Evolutionary conservation across 2,888 invertebrate genomes (phyloP).

Genomic region (Didymodactylos carnosus): DNA sequence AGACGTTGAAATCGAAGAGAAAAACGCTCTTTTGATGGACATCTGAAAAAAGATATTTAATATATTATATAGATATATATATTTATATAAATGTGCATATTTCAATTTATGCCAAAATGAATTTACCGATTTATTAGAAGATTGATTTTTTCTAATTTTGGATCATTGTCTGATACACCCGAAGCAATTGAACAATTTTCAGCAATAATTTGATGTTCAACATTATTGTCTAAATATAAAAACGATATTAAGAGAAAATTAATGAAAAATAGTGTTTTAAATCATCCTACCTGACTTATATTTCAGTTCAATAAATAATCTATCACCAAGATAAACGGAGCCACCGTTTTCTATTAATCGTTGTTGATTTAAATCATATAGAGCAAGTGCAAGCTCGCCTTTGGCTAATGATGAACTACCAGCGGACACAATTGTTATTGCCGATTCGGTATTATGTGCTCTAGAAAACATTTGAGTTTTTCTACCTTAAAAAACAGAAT

Average conservation of each 20-base stretch:
- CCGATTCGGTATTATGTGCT: background rate
- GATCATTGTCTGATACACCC: background rate
- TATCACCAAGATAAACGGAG: slow-evolving; percentile 7
- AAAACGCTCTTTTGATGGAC: background rate
- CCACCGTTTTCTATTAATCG: background rate
- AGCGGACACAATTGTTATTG: too few species aligned
- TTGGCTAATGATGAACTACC: background rate
- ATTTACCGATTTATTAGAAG: background rate
- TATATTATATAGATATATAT: too few species aligned
- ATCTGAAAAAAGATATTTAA: too few species aligned
- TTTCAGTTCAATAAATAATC: slow-evolving; percentile 7
- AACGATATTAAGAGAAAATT: too few species aligned
- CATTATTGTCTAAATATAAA: too few species aligned
- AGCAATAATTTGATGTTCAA: background rate
- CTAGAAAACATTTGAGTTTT: background rate
- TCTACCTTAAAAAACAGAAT: too few species aligned
- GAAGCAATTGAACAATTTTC: background rate
- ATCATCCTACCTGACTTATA: background rate
- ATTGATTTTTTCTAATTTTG: background rate
- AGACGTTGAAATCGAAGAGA: background rate
- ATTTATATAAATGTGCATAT: too few species aligned
- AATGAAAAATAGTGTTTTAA: background rate
- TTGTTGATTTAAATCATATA: slow-evolving; percentile 4
- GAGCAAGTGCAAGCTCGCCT: background rate
- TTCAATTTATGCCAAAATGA: too few species aligned